phyloP scores from a whole-genome alignment of 2,888 invertebrate genomes.

The Teleogryllus oceanicus region DNA sequence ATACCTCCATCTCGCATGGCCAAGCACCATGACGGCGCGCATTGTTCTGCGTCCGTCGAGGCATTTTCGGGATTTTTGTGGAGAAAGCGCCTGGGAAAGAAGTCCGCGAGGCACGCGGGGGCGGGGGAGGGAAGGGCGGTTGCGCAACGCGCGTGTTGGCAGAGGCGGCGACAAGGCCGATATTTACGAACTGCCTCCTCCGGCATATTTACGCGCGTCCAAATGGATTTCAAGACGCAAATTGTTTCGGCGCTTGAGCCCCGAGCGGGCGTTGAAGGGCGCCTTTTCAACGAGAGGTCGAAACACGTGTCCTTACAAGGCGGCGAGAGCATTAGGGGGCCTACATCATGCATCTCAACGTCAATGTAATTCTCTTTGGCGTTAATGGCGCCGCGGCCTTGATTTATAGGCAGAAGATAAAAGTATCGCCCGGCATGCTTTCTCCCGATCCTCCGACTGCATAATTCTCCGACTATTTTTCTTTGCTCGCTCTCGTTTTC shows the following conservation, averaged over 20 bases:
- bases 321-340: neutral
- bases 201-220: neutral
- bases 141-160: no score
- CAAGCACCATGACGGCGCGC: no score
- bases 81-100: no score
- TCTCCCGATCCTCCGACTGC: neutral
- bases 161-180: neutral
- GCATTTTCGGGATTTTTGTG: no score
- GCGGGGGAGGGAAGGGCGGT: no score
- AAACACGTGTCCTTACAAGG: neutral
- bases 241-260: neutral
- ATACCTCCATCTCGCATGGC: no score
- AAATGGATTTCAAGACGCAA: neutral
- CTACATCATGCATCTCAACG: neutral
- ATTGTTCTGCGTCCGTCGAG: no score
- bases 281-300: neutral
- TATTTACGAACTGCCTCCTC: neutral
- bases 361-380: neutral
- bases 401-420: neutral
- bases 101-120: no score
- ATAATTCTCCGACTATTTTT: neutral
- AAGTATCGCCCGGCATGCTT: neutral
- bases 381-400: neutral
- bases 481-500: neutral
- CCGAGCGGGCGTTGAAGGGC: neutral